Percentiles rank a stretch among this genome's conserved stretches.
These are phyloP conservation scores for Thalpophila matura DNA, from an alignment of 2,888 invertebrate genomes.

Conservation along the genomic window DNA sequence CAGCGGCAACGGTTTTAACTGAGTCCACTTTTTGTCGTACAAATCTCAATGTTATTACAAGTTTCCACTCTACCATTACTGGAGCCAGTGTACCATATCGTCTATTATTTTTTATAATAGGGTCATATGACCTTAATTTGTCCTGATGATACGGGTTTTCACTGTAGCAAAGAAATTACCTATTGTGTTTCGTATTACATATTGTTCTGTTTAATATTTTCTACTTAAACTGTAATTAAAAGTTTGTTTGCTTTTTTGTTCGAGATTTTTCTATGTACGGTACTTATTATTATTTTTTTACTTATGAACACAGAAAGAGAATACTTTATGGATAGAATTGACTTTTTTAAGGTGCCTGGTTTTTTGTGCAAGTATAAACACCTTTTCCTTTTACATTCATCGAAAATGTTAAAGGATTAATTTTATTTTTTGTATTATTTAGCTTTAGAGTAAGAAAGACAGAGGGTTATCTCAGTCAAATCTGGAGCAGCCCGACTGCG, in stretches of 20 bases:
- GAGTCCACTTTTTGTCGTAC: slow-evolving; percentile 16
- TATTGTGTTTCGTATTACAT: slow-evolving; percentile 26
- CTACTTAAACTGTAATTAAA: slow-evolving; percentile 3
- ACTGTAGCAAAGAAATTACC: slow-evolving; percentile 43
- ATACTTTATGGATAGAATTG: no score
- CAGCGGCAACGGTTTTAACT: slow-evolving; percentile 3
- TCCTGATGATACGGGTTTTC: slow-evolving; percentile 20
- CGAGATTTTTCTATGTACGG: background rate
- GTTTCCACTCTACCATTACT: slow-evolving; percentile 11
- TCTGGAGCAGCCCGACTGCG: no score
- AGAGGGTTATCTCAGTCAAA: no score
- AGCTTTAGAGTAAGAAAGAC: no score
- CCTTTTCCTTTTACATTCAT: no score
- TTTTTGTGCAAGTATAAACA: no score
- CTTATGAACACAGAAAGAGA: no score
- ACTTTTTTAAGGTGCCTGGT: no score
- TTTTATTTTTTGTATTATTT: no score
- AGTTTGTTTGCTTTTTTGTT: no score
- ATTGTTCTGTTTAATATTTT: background rate
- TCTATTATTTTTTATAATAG: slow-evolving; percentile 20
- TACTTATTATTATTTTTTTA: no score
- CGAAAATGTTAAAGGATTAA: no score
- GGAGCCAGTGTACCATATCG: background rate
- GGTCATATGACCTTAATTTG: slow-evolving; percentile 39
- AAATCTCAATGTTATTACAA: slow-evolving; percentile 21